Conservation (phyloP, 2,888 invertebrate genomes). For the Taenaris catops region DNA sequence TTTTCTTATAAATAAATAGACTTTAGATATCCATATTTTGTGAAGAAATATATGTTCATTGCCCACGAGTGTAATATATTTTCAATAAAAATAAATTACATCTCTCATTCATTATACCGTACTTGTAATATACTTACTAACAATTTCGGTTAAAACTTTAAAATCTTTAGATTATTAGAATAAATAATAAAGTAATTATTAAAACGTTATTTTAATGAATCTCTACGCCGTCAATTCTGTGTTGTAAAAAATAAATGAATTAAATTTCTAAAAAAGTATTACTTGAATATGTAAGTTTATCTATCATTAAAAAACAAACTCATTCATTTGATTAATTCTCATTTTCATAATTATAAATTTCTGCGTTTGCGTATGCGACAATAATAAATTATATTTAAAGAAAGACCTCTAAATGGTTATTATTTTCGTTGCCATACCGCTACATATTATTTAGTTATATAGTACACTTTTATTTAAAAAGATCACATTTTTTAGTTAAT, state of each 20-base stretch:
- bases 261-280: constrained; percentile 19
- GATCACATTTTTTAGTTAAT: too few species aligned
- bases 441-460: too few species aligned
- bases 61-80: too few species aligned
- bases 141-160: constrained; percentile 23
- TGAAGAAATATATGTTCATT: too few species aligned
- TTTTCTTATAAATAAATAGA: too few species aligned
- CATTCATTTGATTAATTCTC: constrained; percentile 16
- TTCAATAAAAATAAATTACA: too few species aligned
- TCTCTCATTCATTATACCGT: too few species aligned
- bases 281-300: constrained; percentile 19
- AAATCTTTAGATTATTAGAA: constrained; percentile 43
- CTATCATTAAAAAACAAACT: constrained; percentile 14
- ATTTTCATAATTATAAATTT: constrained; percentile 12
- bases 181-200: constrained; percentile 53
- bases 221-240: constrained; percentile 78
- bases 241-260: constrained; percentile 64
- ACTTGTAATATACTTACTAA: constrained; percentile 18
- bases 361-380: too few species aligned
- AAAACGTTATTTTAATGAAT: constrained; percentile 59
- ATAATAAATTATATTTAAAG: too few species aligned
- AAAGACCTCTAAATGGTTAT: too few species aligned
- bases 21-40: too few species aligned
- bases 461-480: constrained; percentile 5
- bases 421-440: too few species aligned